Evolutionary conservation across 2,797 vertebrate species (phyloP).

Genomic region (Alcedo quadribrachys): DNA sequence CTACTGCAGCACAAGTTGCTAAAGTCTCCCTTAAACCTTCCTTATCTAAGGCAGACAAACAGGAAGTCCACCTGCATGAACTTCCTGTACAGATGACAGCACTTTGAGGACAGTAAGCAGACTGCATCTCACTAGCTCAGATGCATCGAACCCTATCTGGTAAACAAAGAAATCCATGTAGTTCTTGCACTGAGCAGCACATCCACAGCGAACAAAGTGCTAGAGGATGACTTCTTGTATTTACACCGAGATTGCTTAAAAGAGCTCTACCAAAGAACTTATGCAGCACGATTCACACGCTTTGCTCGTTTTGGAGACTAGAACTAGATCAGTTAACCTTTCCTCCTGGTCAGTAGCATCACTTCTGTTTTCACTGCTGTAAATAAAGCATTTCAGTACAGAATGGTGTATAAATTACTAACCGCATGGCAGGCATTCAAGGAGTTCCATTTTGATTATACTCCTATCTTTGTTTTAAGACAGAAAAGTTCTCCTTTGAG

Average conservation of each 20-base stretch:
- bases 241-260: not conserved
- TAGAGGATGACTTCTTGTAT: not conserved
- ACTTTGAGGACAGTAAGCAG: not conserved
- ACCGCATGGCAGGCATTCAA: rapidly evolving
- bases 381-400: not conserved
- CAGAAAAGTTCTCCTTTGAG: not conserved
- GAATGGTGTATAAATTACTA: not conserved
- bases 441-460: not conserved
- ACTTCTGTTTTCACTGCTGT: not conserved
- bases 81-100: not conserved
- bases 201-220: not conserved
- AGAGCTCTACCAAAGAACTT: not conserved
- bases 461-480: not conserved
- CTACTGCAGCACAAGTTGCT: not conserved
- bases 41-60: not conserved
- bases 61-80: not conserved
- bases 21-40: not conserved
- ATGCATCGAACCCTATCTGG: not conserved
- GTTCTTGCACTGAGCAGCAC: not conserved
- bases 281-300: not conserved
- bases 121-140: not conserved
- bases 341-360: not conserved
- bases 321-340: not conserved
- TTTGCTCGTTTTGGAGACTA: not conserved
- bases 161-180: not conserved